A percentile compares a stretch with the other conserved stretches of the same genome.
Conservation (phyloP, 2,888 invertebrate genomes). For the Linhomoeus sp. region DNA sequence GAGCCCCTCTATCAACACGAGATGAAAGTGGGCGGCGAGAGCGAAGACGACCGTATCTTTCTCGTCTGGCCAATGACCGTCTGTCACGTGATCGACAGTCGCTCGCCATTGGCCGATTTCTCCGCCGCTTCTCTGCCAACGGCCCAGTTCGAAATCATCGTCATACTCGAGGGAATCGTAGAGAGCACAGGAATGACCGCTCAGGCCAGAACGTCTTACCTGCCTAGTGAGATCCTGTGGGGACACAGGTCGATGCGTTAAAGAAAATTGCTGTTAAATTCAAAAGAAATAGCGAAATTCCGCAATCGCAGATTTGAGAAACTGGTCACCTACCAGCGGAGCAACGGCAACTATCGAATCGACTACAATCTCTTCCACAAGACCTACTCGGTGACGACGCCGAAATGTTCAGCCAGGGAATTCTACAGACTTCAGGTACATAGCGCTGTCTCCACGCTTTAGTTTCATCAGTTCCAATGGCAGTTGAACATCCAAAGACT, state of each 20-base stretch:
- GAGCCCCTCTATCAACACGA: slow-evolving; percentile 86
- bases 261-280: too few species aligned
- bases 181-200: slow-evolving; percentile 22
- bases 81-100: slow-evolving; percentile 15
- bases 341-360: slow-evolving; percentile 35
- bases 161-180: slow-evolving; percentile 18
- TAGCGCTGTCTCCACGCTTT: too few species aligned
- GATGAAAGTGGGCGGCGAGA: slow-evolving; percentile 58
- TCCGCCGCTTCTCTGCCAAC: slow-evolving; percentile 9
- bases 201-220: slow-evolving; percentile 47
- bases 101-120: slow-evolving; percentile 15
- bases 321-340: slow-evolving; percentile 50
- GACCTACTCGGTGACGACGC: slow-evolving; percentile 74
- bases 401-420: slow-evolving; percentile 64
- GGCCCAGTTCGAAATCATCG: slow-evolving; percentile 19
- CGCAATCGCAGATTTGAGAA: slow-evolving; percentile 44
- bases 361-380: slow-evolving; percentile 78
- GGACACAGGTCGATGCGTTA: slow-evolving; percentile 41
- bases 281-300: too few species aligned
- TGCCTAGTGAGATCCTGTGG: slow-evolving; percentile 63
- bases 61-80: slow-evolving; percentile 18
- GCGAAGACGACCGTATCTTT: slow-evolving; percentile 74
- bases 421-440: slow-evolving; percentile 36
- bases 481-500: too few species aligned
- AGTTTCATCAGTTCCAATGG: too few species aligned